phyloP scores from a whole-genome alignment of 1,140 invertebrate genomes.

The Branchinecta lindahli region DNA sequence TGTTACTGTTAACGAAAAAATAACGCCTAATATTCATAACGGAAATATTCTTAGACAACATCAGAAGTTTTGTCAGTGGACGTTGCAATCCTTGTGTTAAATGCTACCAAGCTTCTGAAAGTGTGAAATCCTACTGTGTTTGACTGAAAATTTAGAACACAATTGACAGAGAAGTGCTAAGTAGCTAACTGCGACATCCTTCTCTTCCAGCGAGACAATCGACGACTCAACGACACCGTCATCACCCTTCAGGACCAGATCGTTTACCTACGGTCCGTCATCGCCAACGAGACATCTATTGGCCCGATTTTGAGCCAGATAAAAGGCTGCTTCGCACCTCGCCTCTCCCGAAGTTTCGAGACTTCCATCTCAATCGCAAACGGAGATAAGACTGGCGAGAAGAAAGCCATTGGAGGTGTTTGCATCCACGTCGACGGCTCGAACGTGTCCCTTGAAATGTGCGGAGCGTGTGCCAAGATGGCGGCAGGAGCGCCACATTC shows the following conservation, averaged over 20 bases:
- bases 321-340: constrained; percentile 2
- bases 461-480: constrained; percentile 17
- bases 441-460: constrained; percentile 18
- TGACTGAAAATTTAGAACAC: no score
- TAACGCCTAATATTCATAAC: no score
- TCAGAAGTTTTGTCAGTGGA: no score
- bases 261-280: constrained; percentile 19
- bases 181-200: not conserved
- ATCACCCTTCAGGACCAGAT: constrained; percentile 19
- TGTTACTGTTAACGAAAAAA: no score
- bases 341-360: constrained; percentile 17
- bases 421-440: constrained; percentile 21
- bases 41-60: no score
- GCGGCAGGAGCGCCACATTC: not conserved
- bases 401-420: constrained; percentile 19
- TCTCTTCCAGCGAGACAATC: constrained; percentile 13
- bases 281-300: constrained; percentile 19
- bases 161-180: no score
- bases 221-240: constrained; percentile 11
- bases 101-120: no score
- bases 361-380: not conserved
- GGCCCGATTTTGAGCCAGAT: constrained; percentile 16
- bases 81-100: no score
- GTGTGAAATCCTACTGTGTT: no score
- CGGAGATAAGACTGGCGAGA: constrained; percentile 2